Evolutionary conservation across 2,113 vertebrate species (phyloP).

Genomic region (Bungarus multicinctus): DNA sequence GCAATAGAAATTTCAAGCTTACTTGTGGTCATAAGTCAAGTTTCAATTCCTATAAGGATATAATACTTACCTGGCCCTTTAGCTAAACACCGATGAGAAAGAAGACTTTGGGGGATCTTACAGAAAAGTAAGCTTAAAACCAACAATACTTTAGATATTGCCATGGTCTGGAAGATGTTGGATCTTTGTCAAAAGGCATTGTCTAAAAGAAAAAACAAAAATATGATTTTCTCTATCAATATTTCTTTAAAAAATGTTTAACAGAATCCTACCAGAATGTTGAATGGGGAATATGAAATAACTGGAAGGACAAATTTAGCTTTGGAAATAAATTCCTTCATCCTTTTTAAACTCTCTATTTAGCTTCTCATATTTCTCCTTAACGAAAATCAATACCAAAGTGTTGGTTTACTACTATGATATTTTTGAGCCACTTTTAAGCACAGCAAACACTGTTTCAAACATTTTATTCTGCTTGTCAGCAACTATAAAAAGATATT

Average conservation of each 20-base stretch:
- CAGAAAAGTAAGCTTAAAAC: constrained; percentile 49
- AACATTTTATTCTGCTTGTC: not conserved
- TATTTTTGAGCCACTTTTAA: not conserved
- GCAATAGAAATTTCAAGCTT: not conserved
- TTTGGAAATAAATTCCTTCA: not conserved
- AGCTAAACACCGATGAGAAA: not conserved
- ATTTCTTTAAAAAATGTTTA: not conserved
- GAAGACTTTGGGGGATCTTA: constrained; percentile 47
- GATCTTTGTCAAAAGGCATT: not conserved
- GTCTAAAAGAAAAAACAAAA: constrained; percentile 38
- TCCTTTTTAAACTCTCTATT: not conserved
- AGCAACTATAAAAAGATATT: not conserved
- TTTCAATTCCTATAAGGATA: not conserved
- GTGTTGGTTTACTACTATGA: not conserved
- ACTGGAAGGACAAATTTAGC: not conserved
- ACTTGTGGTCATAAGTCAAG: not conserved
- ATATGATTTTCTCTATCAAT: not conserved
- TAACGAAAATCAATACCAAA: not conserved
- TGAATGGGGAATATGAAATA: not conserved
- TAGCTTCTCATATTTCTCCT: not conserved
- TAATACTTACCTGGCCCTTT: constrained; percentile 12
- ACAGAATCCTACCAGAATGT: not conserved
- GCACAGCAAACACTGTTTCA: not conserved
- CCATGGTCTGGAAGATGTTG: constrained; percentile 39
- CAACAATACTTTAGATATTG: not conserved